Conservation (phyloP, 1,140 invertebrate genomes). For the Tribolium madens region DNA sequence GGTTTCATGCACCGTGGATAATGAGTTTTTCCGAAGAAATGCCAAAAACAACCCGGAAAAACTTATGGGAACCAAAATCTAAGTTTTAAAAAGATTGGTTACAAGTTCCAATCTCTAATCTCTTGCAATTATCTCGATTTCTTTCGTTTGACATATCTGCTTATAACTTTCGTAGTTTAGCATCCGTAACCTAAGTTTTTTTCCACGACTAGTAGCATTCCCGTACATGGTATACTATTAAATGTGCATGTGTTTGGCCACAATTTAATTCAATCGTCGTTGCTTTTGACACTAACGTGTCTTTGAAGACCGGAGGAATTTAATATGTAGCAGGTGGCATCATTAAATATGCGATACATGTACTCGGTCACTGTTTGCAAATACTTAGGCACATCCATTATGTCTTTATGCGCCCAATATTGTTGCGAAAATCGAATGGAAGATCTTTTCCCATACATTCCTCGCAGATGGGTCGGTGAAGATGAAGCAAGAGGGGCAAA, state of each 20-base stretch:
- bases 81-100: too few relatives aligned
- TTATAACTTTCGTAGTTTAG: neutral
- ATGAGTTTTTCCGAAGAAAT: neutral
- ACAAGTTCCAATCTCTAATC: too few relatives aligned
- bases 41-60: too few relatives aligned
- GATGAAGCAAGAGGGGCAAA: neutral
- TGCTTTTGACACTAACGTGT: conserved; percentile 31
- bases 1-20: conserved; percentile 30
- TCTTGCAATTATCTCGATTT: neutral
- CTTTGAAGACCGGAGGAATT: conserved; percentile 33
- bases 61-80: too few relatives aligned
- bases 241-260: conserved; percentile 16
- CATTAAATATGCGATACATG: conserved; percentile 46
- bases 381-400: conserved; percentile 46
- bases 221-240: conserved; percentile 26
- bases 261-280: conserved; percentile 42
- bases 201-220: conserved; percentile 1
- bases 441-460: neutral
- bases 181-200: neutral
- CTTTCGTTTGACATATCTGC: neutral
- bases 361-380: conserved; percentile 43
- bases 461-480: neutral
- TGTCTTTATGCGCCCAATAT: conserved; percentile 38
- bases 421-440: conserved; percentile 4
- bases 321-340: conserved; percentile 46